Evolutionary conservation across 2,113 vertebrate species (phyloP).

Genomic region (Verasper variegatus): DNA sequence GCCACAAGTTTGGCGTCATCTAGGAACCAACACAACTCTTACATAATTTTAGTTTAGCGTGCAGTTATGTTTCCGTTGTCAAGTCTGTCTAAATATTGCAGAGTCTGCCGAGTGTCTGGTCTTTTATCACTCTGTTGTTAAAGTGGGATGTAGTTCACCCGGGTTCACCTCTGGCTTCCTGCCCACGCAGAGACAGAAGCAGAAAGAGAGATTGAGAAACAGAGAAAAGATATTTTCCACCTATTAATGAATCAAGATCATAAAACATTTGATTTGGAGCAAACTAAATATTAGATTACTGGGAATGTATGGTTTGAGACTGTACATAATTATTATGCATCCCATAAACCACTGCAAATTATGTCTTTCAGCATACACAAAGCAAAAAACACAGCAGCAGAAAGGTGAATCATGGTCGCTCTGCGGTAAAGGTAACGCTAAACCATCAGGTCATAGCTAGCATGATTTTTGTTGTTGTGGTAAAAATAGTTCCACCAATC

Average conservation of each 20-base stretch:
- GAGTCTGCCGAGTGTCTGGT: slow-evolving; percentile 46
- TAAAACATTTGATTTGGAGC: too few relatives aligned
- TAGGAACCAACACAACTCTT: slow-evolving; percentile 18
- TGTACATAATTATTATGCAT: too few relatives aligned
- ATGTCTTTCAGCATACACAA: too few relatives aligned
- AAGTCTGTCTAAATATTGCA: slow-evolving; percentile 25
- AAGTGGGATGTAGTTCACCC: slow-evolving; percentile 43
- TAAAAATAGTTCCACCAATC: background rate
- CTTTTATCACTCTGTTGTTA: slow-evolving; percentile 45
- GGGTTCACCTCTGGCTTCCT: slow-evolving; percentile 45
- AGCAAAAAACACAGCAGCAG: too few relatives aligned
- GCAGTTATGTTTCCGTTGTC: slow-evolving; percentile 32
- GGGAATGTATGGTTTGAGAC: too few relatives aligned
- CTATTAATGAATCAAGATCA: too few relatives aligned
- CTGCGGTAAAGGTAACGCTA: too few relatives aligned
- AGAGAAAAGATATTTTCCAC: slow-evolving; percentile 25
- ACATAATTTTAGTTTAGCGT: slow-evolving; percentile 1
- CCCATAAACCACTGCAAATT: too few relatives aligned
- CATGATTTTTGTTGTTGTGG: too few relatives aligned
- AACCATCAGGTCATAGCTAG: too few relatives aligned
- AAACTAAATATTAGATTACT: too few relatives aligned
- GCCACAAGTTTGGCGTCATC: background rate
- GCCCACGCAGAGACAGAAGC: slow-evolving; percentile 21
- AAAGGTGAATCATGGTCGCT: too few relatives aligned
- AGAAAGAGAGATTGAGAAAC: slow-evolving; percentile 7